Evolutionary conservation across 1,140 invertebrate species (phyloP), one percentile per base, ranked within the genome.

Genomic region (Rhagoletis zephyria): DNA sequence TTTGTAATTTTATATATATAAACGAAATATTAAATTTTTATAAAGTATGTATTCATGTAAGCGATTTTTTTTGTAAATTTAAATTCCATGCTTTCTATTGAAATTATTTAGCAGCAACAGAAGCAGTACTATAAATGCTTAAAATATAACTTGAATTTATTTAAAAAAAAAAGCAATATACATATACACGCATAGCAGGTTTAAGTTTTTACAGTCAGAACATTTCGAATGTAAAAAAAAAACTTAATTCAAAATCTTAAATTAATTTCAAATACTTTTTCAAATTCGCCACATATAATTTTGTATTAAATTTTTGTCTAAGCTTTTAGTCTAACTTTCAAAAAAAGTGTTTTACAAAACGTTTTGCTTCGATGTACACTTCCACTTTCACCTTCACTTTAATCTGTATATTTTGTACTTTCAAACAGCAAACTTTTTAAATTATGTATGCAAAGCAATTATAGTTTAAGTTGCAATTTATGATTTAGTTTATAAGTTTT

Each of bases 1-100:
- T 81, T 81, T 81, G 74, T 81, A 81, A 81, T 81, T 81, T 81
- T 81, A 81, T 81, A 81, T 81, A 30, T 51, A 56, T 59, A 81
- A 48, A 42, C n/a, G 56, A 48, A 81, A 56, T 48, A n/a, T 48
- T 59, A 81, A 19, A 59, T 19, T 81, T 67, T 81, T 81, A 48
- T 48, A 48, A 81, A 67, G 30, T 67, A 67, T 4, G 30, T 67
- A 67, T 4, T 4, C 16, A 67, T 6, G 9, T 67, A 67, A 19
- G 48, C 48, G 48, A 81, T 7, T 16, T 56, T 7, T 60, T 0
- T 48, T 74, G 67, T 81, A 81, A 81, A 81, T 56, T 81, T 81
- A 59, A 81, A 56, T 81, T 56, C 5, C n/a, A 81, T 56, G n/a
- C 48, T 81, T 81, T 56, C 48, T n/a, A 9, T 19, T 56, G 19